phyloP scores from a whole-genome alignment of 2,888 invertebrate genomes.

The Teinopalpus imperialis region DNA sequence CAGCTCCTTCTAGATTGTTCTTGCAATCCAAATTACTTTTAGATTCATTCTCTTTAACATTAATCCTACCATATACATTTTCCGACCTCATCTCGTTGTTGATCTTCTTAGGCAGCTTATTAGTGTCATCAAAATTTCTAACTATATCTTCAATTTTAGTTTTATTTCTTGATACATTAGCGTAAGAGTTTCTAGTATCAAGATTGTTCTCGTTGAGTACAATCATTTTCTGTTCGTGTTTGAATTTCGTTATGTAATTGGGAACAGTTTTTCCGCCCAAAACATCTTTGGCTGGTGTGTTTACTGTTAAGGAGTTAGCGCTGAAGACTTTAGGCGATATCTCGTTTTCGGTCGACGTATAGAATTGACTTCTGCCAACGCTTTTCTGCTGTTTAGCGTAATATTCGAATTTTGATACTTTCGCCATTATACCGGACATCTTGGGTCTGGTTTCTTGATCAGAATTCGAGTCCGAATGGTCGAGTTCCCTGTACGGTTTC shows the following conservation, averaged over 20 bases:
- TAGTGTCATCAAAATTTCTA: slow-evolving; percentile 74
- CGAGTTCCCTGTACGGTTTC: slow-evolving; percentile 79
- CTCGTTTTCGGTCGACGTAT: slow-evolving; percentile 65
- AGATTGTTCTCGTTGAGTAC: slow-evolving; percentile 62
- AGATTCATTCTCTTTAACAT: slow-evolving; percentile 28
- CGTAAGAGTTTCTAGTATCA: slow-evolving; percentile 64
- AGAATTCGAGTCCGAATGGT: slow-evolving; percentile 71
- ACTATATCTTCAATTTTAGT: slow-evolving; percentile 74
- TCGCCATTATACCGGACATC: slow-evolving; percentile 84
- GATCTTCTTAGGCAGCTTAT: slow-evolving; percentile 63
- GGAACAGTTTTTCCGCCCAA: slow-evolving; percentile 84
- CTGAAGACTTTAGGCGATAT: slow-evolving; percentile 91
- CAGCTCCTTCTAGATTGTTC: slow-evolving; percentile 20
- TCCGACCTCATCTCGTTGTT: slow-evolving; percentile 50
- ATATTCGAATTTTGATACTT: slow-evolving; percentile 91
- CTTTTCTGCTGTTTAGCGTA: slow-evolving; percentile 85
- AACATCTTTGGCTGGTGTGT: slow-evolving; percentile 91
- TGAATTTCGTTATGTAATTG: slow-evolving; percentile 83
- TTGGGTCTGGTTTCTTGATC: slow-evolving; percentile 70
- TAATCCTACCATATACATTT: slow-evolving; percentile 69
- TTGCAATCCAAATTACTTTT: slow-evolving; percentile 17
- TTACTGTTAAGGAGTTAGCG: slow-evolving; percentile 88
- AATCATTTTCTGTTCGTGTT: slow-evolving; percentile 70
- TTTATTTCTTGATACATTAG: slow-evolving; percentile 66
- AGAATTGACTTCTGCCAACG: slow-evolving; percentile 68